Evolutionary conservation across 2,797 vertebrate species (phyloP), one percentile per base, ranked within the genome.

Genomic region (Lerista edwardsae): DNA sequence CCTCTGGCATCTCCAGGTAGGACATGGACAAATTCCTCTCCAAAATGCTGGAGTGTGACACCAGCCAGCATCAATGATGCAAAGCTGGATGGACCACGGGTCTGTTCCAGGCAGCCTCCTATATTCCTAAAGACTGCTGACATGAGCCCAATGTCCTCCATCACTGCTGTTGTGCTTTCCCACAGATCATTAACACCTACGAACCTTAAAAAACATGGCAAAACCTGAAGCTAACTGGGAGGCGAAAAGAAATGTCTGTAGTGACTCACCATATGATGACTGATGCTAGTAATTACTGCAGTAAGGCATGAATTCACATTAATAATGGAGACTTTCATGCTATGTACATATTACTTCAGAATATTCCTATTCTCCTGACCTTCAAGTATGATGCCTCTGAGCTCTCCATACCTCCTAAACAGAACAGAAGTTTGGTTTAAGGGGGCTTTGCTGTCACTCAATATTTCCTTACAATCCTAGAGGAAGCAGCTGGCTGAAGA

Each of bases 111-210:
- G 51, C 51, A 55, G 15, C 10, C 9, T 47, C 51, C 51, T 55
- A 15, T 55, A 19, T 47, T 47, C 47, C 47, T 47, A 55, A 55
- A 55, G 51, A 5, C 39, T 71, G 57, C 55, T 36, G 39, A 78
- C 65, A 71, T 44, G 67, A 71, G n/a, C 47, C 14, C n/a, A 39
- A 31, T 62, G n/a, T 27, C 31, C n/a, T 69, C 55, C 19, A 15
- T 47, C n/a, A 47, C 59, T 78, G 39, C 51, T 55, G 57, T 59
- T 27, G 82, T 55, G 47, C 47, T 29, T 36, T 36, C 61, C 71
- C 55, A 62, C 57, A 78, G 75, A 27, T 47, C 75, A 72, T 84
- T 78, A 61, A 55, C 67, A 78, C 21, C 61, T 84, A 15, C n/a
- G 29, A 29, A 41, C 4, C 29, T 41, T 78, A 55, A 23, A 31